phyloP scores from a whole-genome alignment of 1,140 invertebrate species.

The Drosophila pallidifrons region DNA sequence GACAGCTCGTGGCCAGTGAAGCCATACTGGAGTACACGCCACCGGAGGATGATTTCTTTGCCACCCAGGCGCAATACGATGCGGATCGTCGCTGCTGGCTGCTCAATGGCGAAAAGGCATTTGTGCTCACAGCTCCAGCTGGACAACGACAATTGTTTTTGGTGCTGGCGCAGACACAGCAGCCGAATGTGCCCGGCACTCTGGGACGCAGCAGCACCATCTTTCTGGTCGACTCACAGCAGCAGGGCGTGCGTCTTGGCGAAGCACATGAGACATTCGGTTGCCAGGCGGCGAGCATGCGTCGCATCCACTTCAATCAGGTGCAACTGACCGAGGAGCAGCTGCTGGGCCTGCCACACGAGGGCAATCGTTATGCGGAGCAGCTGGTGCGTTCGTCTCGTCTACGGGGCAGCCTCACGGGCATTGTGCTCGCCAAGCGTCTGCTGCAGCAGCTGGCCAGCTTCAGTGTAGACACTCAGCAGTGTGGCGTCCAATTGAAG shows the following conservation, averaged over 20 bases:
- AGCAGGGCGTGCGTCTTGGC: constrained; percentile 89
- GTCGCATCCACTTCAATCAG: constrained; percentile 85
- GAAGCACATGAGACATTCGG: constrained; percentile 90
- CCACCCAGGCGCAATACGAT: constrained; percentile 69
- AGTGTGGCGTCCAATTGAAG: constrained; percentile 86
- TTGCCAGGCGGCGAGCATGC: constrained; percentile 80
- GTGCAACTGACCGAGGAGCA: constrained; percentile 83
- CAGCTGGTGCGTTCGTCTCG: constrained; percentile 57
- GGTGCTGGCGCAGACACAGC: constrained; percentile 84
- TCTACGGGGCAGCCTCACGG: constrained; percentile 54
- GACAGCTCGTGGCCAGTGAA: constrained; percentile 85
- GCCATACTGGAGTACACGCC: constrained; percentile 85
- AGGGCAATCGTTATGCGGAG: constrained; percentile 66
- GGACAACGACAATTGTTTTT: constrained; percentile 85
- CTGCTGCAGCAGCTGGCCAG: constrained; percentile 62
- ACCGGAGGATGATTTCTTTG: constrained; percentile 75
- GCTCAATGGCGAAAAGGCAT: constrained; percentile 86
- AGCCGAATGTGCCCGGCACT: constrained; percentile 59
- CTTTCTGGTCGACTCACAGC: constrained; percentile 91
- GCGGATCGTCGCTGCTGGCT: constrained; percentile 80
- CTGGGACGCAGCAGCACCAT: constrained; percentile 86
- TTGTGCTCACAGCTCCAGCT: constrained; percentile 85
- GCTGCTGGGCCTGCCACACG: constrained; percentile 60
- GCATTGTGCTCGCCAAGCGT: constrained; percentile 63
- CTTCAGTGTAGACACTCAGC: constrained; percentile 86